Percentiles rank a stretch among this genome's conserved stretches.
Evolutionary conservation across 2,888 invertebrate genomes (phyloP).

Genomic region (Torymus texanus): DNA sequence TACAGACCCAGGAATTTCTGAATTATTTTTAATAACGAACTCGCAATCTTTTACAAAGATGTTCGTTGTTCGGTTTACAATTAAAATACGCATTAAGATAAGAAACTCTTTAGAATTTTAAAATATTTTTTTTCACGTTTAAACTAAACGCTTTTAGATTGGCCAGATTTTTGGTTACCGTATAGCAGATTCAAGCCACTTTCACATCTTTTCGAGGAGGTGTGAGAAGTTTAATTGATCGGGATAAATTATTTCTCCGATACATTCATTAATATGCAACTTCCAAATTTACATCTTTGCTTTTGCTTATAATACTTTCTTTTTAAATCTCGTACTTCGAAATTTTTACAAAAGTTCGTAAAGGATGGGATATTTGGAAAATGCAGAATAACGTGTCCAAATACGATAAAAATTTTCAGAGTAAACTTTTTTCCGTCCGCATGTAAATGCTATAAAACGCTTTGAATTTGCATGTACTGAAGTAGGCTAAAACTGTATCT

Average conservation of each 20-base stretch:
- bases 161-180: neutral
- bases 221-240: neutral
- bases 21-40: constrained; percentile 6
- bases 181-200: constrained; percentile 19
- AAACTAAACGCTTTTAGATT: neutral
- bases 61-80: constrained; percentile 6
- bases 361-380: too few relatives aligned
- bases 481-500: neutral
- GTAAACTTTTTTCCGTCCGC: too few relatives aligned
- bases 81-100: neutral
- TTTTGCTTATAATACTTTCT: too few relatives aligned
- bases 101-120: neutral
- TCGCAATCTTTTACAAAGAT: constrained; percentile 21
- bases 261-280: too few relatives aligned
- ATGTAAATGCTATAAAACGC: too few relatives aligned
- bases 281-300: too few relatives aligned
- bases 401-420: too few relatives aligned
- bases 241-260: too few relatives aligned
- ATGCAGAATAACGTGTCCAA: too few relatives aligned
- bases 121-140: neutral
- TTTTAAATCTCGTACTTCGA: too few relatives aligned
- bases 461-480: too few relatives aligned
- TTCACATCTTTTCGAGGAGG: constrained; percentile 22
- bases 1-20: constrained; percentile 6
- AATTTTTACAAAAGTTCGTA: too few relatives aligned